phyloP scores from a whole-genome alignment of 1,140 invertebrate genomes.

The Adelges cooleyi region DNA sequence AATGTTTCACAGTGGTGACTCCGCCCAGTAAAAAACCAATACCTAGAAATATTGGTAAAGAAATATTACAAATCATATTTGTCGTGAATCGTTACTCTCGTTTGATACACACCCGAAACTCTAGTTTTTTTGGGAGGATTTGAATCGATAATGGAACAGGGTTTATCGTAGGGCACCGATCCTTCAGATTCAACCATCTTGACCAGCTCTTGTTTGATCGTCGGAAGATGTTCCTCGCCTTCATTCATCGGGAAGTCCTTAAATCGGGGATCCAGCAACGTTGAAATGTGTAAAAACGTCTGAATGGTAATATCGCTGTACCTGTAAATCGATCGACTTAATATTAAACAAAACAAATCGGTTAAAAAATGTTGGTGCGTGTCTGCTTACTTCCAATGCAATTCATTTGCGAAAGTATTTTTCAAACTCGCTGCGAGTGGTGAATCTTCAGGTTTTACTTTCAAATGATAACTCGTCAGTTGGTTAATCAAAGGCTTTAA shows the following conservation, averaged over 20 bases:
- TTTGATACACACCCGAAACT: neutral
- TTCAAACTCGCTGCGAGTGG: slow-evolving; percentile 39
- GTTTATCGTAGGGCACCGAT: neutral
- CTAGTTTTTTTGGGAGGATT: neutral
- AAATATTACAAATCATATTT: no score
- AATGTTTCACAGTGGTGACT: neutral
- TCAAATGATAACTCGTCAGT: slow-evolving; percentile 42
- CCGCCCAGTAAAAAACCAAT: slow-evolving; percentile 5
- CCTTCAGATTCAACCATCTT: slow-evolving; percentile 30
- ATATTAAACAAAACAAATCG: no score
- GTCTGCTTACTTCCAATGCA: slow-evolving; percentile 38
- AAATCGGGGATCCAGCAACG: slow-evolving; percentile 45
- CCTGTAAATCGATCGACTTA: slow-evolving; percentile 30
- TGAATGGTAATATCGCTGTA: slow-evolving; percentile 40
- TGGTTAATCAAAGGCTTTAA: slow-evolving; percentile 45
- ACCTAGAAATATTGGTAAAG: neutral
- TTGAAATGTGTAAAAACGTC: slow-evolving; percentile 41
- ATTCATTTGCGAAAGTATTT: slow-evolving; percentile 39
- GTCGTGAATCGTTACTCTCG: no score
- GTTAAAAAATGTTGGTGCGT: neutral
- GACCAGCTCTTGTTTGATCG: slow-evolving; percentile 27
- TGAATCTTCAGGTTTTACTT: slow-evolving; percentile 41
- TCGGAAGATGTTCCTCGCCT: slow-evolving; percentile 16
- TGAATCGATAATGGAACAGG: neutral
- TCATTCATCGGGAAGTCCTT: slow-evolving; percentile 38